phyloP scores from a whole-genome alignment of 2,888 invertebrate species.

The Elysia crispata region DNA sequence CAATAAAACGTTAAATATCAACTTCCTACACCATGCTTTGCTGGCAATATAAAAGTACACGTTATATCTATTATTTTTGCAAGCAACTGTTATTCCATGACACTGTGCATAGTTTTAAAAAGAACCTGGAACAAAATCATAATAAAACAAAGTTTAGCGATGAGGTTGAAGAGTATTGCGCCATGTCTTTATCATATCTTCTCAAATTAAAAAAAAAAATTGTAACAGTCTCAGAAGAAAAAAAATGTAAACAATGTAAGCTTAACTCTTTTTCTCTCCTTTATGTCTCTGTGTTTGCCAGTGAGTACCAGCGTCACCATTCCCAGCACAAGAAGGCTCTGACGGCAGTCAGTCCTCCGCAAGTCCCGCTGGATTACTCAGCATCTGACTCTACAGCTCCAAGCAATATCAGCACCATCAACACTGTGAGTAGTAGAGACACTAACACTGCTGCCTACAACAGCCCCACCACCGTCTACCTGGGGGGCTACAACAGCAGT shows the following conservation, averaged over 20 bases:
- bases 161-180: too few relatives aligned
- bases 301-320: constrained; percentile 34
- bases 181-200: too few relatives aligned
- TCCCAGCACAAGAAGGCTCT: constrained; percentile 22
- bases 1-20: too few relatives aligned
- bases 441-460: constrained; percentile 35
- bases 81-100: too few relatives aligned
- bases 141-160: too few relatives aligned
- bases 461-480: constrained; percentile 38
- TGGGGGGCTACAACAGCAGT: constrained; percentile 11
- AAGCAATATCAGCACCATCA: neutral
- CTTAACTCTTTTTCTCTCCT: neutral
- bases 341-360: constrained; percentile 5
- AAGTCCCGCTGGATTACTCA: neutral
- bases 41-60: too few relatives aligned
- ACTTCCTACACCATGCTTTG: too few relatives aligned
- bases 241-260: too few relatives aligned
- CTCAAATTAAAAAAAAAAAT: too few relatives aligned
- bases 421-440: neutral
- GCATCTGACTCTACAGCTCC: neutral
- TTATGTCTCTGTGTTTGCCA: constrained; percentile 13
- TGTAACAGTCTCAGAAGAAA: neutral
- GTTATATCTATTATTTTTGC: too few relatives aligned
- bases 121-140: too few relatives aligned
- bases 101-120: too few relatives aligned